Percentiles rank a stretch among this genome's conserved stretches.
Evolutionary conservation across 2,797 vertebrate species (phyloP).

Genomic region (Aldrovandia affinis): DNA sequence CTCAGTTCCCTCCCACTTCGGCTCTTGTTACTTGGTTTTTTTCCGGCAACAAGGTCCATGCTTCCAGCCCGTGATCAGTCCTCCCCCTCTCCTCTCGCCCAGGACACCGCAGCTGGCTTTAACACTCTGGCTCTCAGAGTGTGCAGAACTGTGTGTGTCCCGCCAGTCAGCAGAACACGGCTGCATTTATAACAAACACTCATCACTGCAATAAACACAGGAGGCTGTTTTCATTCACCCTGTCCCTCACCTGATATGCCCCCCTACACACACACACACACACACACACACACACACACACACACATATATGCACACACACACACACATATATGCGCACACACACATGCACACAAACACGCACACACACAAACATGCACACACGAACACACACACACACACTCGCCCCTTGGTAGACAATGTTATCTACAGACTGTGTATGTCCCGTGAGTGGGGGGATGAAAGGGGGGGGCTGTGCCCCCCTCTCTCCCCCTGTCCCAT

Average conservation of each 20-base stretch:
- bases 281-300: not conserved
- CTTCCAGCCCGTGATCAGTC: not conserved
- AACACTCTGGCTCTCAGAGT: not conserved
- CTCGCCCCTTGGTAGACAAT: not conserved
- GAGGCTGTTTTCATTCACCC: not conserved
- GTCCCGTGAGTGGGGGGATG: not conserved
- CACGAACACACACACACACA: not conserved
- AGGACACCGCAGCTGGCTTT: not conserved
- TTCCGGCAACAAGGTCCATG: conserved; percentile 28
- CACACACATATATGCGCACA: conserved; percentile 23
- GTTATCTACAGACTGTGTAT: too few species aligned
- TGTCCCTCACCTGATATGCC: not conserved
- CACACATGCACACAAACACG: conserved; percentile 33
- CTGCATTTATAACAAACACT: conserved; percentile 38
- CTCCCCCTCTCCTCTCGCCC: not conserved
- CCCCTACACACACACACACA: not conserved
- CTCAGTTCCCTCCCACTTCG: not conserved
- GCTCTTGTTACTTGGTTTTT: conserved; percentile 21
- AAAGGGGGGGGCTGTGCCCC: not conserved
- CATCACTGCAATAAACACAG: conserved; percentile 26
- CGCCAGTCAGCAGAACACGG: too few species aligned
- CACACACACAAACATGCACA: not conserved
- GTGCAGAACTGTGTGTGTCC: not conserved
- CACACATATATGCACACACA: conserved; percentile 23
- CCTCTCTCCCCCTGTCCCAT: not conserved